Evolutionary conservation across 2,113 vertebrate species (phyloP).

Genomic region (Gnathonemus longibarbis): DNA sequence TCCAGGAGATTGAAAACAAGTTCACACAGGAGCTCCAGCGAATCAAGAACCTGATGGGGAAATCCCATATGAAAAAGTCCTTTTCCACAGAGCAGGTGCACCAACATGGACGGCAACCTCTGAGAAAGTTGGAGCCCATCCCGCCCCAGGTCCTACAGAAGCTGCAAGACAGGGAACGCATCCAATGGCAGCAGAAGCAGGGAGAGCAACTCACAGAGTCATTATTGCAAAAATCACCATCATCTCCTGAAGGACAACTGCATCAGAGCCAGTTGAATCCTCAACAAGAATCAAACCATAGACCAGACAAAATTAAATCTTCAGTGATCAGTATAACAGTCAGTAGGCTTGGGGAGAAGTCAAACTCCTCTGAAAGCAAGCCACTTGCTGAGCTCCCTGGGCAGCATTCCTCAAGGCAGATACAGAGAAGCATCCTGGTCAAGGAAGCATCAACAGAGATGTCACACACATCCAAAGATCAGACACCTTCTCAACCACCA

Average conservation of each 20-base stretch:
- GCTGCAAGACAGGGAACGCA: slow-evolving; percentile 61
- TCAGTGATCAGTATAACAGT: slow-evolving; percentile 30
- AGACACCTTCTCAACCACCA: slow-evolving; percentile 34
- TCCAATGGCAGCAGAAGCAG: slow-evolving; percentile 51
- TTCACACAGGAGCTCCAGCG: slow-evolving; percentile 87
- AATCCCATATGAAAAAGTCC: slow-evolving; percentile 65
- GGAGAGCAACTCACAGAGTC: slow-evolving; percentile 21
- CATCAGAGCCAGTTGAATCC: slow-evolving; percentile 20
- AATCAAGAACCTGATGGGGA: slow-evolving; percentile 80
- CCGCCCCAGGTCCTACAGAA: slow-evolving; percentile 66
- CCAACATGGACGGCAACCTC: slow-evolving; percentile 51
- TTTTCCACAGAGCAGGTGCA: slow-evolving; percentile 71
- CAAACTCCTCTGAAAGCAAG: slow-evolving; percentile 52
- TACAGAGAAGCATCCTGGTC: slow-evolving; percentile 45
- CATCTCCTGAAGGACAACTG: slow-evolving; percentile 32
- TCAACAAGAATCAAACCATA: slow-evolving; percentile 19
- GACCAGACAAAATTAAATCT: slow-evolving; percentile 33
- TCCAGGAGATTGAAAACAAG: slow-evolving; percentile 85
- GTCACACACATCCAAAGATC: slow-evolving; percentile 27
- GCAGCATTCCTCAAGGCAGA: slow-evolving; percentile 48
- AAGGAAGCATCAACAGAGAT: slow-evolving; percentile 52
- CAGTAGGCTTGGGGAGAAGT: slow-evolving; percentile 36
- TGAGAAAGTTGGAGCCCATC: slow-evolving; percentile 50
- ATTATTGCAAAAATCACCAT: slow-evolving; percentile 9
- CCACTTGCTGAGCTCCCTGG: slow-evolving; percentile 56